Base-by-base conservation (phyloP, 2,888 invertebrate genomes). In the Autographa gamma region DNA sequence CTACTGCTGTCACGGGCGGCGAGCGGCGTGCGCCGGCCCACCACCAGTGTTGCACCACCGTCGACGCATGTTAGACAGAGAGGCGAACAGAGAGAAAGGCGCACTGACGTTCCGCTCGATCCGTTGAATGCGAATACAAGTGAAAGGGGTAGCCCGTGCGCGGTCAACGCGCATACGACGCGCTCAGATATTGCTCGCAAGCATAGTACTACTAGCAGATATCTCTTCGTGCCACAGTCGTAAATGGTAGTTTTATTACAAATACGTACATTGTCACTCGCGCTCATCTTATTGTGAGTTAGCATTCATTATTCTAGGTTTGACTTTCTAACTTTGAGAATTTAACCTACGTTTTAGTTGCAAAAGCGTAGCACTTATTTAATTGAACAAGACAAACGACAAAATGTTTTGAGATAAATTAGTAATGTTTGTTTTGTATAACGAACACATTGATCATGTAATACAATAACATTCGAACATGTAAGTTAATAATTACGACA, bases 81-180 rank as follows among this genome's bases (percentile, higher is more conserved):
- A 95, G 87, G 90, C 90, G 87, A 88, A 93, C 88, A 93, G 89
- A 92, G 95, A 94, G 95, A 95, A 95, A 95, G 95, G 95, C 94
- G 90, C 90, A 85, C 88, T 84, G 84, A 89, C 90, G 93, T 93
- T 93, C 90, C 91, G 90, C 93, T 93, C 92, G 91, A 93, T 93
- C 91, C 93, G 91, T 86, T 92, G 87, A 91, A 90, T 90, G 91
- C 91, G 91, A 93, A 92, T 90, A 92, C 91, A 93, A 95, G 95
- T 95, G 95, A 95, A 95, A 95, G 95, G 95, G 95, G 94, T 93
- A 91, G 93, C 91, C 90, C 89, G 88, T 89, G 90, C 89, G 89
- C 93, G 93, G 92, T 92, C 92, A 93, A 89, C 89, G 90, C 87
- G 89, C 88, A 86, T 87, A 86, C 80, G 84, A 85, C 85, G 88